Base-by-base conservation (phyloP, 2,888 invertebrate species). In the Lasioglossum marginatum region DNA sequence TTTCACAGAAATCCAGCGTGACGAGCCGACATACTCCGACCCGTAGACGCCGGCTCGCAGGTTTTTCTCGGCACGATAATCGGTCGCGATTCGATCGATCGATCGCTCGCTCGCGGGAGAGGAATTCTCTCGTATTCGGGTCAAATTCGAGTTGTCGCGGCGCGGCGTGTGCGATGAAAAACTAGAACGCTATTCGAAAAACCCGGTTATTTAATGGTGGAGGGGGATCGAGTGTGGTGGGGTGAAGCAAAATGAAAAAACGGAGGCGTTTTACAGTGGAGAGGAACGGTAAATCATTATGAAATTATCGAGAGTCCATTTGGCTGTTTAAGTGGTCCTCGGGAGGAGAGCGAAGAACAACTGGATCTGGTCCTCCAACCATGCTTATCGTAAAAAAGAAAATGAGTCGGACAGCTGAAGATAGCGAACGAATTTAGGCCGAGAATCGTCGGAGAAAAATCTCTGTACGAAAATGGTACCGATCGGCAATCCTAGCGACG, bases 241-340 rank as follows among this genome's bases (percentile, higher is more conserved):
- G 19, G 52, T 31, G 8, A 14, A n/a, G 40, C 66, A 8, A 4
- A n/a, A 70, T 43, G 66, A 66, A 60, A 52, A 45, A 45, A 48
- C 68, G 68, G 70, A 71, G 72, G 83, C 70, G 83, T 80, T 76
- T 81, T 27, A 63, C 73, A 52, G 23, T 3, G 71, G 83, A 60
- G 75, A 75, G 45, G 77, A 73, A 68, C 82, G 72, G 91, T 93
- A 92, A 93, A 93, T 93, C 93, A 93, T 93, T 91, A 92, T 88
- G 91, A 93, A 93, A 93, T 93, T 92, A 93, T 93, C 92, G 86
- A 90, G 86, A 90, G 88, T 92, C 93, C 93, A 92, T 93, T 93
- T 92, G 90, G 88, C 85, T 79, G 89, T 93, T 92, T 92, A 93
- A 93, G 92, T 93, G 93, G 93, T 88, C 90, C 87, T 90, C 90